Base-by-base conservation (phyloP, 2,888 invertebrate species). In the Eristalis tenax region DNA sequence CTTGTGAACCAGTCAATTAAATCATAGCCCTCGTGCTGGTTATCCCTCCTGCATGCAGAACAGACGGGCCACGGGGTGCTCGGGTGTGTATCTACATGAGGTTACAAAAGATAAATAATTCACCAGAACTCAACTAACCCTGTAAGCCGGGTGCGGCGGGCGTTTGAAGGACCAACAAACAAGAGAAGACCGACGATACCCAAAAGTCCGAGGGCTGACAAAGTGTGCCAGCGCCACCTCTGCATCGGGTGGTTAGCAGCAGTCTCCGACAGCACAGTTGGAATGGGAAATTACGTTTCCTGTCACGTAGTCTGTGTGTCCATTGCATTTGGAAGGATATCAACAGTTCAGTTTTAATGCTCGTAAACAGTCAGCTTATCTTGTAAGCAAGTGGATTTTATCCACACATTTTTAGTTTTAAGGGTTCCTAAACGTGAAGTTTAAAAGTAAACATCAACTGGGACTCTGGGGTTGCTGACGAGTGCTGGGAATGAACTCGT, bases 331-430 rank as follows among this genome's bases (percentile, higher is more conserved):
- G 63, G 76, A 83, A 82, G 83, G 83, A 83, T 87, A 87, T 87
- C 87, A 87, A 83, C 87, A 87, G 87, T 83, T 87, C 83, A 83
- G 87, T 87, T 83, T 76, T 79, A 83, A 87, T 83, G 79, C 76
- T 87, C 87, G 87, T 87, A 87, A 87, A 83, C 87, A 87, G 79
- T 71, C 65, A 83, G 79, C 79, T 87, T 87, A 87, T 82, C 76
- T 82, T 76, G 82, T 82, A 82, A 87, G 79, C 75, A 80, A 83
- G 87, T 83, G 75, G 83, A 80, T 87, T 78, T 73, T 57, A 65
- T 71, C 71, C 64, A 70, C 43, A 74, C 68, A 64, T 70, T 83
- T 83, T 74, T 61, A 75, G 69, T 78, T 83, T 83, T 59, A 66
- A 57, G 65, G 65, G n/a, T 26, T 56, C 23, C 40, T 43, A 59